phyloP scores from a whole-genome alignment of 2,113 vertebrate genomes.

The Nanorana parkeri region DNA sequence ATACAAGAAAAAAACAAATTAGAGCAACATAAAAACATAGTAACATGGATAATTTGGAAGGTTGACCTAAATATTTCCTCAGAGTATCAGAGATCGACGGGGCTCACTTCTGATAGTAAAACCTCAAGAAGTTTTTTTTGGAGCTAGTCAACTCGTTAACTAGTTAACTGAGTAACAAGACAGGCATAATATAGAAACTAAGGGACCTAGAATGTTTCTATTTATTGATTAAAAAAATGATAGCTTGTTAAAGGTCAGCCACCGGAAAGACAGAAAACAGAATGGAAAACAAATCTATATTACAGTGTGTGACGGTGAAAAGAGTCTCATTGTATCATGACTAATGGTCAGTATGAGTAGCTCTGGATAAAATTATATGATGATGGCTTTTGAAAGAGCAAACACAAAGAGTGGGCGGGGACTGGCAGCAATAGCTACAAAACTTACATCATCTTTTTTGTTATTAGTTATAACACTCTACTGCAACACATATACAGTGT shows the following conservation, averaged over 20 bases:
- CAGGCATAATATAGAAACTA: neutral
- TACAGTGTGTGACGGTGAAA: neutral
- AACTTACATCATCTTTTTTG: neutral
- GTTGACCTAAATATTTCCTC: too few species aligned
- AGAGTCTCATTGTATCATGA: neutral
- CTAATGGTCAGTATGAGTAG: slow-evolving; percentile 26
- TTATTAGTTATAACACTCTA: too few species aligned
- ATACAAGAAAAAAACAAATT: too few species aligned
- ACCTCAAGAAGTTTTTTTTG: too few species aligned
- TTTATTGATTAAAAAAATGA: neutral
- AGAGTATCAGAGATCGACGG: too few species aligned
- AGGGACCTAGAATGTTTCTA: neutral
- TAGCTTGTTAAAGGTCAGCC: slow-evolving; percentile 3
- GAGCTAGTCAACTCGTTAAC: too few species aligned
- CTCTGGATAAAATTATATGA: neutral
- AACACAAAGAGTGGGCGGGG: slow-evolving; percentile 26
- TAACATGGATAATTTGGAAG: too few species aligned
- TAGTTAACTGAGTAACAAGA: too few species aligned
- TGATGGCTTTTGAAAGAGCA: neutral
- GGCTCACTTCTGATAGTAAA: too few species aligned
- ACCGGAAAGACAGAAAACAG: neutral
- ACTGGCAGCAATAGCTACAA: neutral
- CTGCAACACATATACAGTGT: too few species aligned
- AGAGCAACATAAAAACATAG: too few species aligned
- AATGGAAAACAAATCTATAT: slow-evolving; percentile 5